Percentiles rank a stretch among this genome's conserved stretches.
These are phyloP conservation scores for Brachionus angularis DNA, from an alignment of 1,140 invertebrate genomes.

Conservation along the genomic window DNA sequence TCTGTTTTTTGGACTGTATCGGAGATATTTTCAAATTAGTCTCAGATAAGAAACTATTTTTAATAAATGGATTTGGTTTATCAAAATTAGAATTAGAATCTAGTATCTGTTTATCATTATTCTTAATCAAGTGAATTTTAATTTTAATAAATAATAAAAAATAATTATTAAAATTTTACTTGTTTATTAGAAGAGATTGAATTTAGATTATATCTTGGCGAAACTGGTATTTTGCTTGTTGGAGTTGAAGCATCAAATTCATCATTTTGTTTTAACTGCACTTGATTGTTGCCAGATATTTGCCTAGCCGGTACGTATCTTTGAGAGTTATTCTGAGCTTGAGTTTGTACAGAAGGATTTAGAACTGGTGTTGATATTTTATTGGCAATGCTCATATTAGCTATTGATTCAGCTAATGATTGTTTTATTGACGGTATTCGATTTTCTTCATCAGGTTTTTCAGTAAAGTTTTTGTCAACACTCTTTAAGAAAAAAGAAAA, in stretches of 20 bases:
- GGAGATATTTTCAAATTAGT: too few relatives aligned
- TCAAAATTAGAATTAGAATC: too few relatives aligned
- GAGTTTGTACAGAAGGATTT: background rate
- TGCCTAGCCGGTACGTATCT: conserved; percentile 26
- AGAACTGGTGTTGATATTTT: conserved; percentile 31
- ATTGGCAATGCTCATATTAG: background rate
- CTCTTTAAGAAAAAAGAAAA: conserved; percentile 15
- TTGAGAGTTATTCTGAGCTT: background rate
- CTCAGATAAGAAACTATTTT: too few relatives aligned
- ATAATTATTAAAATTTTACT: too few relatives aligned
- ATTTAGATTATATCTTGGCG: too few relatives aligned
- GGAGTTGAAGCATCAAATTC: background rate
- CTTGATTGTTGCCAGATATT: conserved; percentile 18
- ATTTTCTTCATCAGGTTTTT: conserved; percentile 20
- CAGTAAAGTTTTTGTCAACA: conserved; percentile 39
- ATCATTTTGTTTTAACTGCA: conserved; percentile 3
- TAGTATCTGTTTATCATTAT: too few relatives aligned
- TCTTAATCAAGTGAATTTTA: too few relatives aligned
- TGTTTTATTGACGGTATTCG: conserved; percentile 11
- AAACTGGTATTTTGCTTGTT: background rate
- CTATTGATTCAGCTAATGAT: conserved; percentile 5
- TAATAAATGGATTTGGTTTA: too few relatives aligned
- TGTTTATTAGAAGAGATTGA: too few relatives aligned
- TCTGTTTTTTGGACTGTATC: too few relatives aligned
- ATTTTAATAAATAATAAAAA: too few relatives aligned